phyloP scores from a whole-genome alignment of 1,140 invertebrate species.

The Tetranychus urticae region DNA sequence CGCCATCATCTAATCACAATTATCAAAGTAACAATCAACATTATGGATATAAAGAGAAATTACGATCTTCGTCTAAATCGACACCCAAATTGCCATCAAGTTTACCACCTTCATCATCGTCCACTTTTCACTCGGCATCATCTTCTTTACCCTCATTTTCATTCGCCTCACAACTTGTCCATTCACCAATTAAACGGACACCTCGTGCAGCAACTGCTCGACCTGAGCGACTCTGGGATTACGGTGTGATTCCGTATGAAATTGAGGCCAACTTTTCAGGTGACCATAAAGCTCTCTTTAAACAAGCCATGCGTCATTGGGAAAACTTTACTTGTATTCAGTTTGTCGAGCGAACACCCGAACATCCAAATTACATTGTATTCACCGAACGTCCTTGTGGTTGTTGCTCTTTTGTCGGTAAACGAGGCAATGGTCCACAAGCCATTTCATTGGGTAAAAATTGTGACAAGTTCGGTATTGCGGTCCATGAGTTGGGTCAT shows the following conservation, averaged over 20 bases:
- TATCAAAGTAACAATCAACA: neutral
- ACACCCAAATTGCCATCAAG: no score
- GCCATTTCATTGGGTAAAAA: slow-evolving; percentile 97
- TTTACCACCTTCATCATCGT: no score
- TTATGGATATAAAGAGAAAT: no score
- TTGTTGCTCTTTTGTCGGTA: slow-evolving; percentile 97
- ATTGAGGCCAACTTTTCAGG: slow-evolving; percentile 91
- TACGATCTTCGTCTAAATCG: no score
- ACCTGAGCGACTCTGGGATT: slow-evolving; percentile 84
- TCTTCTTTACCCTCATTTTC: neutral
- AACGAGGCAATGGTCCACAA: slow-evolving; percentile 81
- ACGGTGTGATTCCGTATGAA: slow-evolving; percentile 92
- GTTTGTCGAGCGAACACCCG: slow-evolving; percentile 66
- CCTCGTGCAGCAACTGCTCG: slow-evolving; percentile 65
- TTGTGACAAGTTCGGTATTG: slow-evolving; percentile 97
- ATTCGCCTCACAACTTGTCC: neutral
- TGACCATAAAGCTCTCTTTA: slow-evolving; percentile 83
- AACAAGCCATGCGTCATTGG: slow-evolving; percentile 96
- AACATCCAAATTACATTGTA: slow-evolving; percentile 85
- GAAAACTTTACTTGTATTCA: slow-evolving; percentile 96
- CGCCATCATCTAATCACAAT: neutral
- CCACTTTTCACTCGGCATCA: no score
- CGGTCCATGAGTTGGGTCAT: slow-evolving; percentile 93
- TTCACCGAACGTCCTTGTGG: slow-evolving; percentile 89
- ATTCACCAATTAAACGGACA: neutral